Evolutionary conservation across 2,888 invertebrate genomes (phyloP).

Genomic region (Nomada ruficornis): DNA sequence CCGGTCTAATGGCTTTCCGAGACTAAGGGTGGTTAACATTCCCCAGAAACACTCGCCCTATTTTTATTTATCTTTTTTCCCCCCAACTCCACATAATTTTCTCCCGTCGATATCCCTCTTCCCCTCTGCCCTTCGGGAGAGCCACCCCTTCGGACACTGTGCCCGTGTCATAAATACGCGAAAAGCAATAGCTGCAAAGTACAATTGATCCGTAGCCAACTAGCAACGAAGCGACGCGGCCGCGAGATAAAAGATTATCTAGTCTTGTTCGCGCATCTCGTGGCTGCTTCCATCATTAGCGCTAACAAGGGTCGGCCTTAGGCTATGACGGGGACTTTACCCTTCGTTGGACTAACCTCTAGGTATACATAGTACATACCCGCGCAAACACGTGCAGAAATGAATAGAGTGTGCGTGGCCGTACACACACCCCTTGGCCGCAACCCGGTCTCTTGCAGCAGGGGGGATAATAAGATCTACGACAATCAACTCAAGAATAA

Average conservation of each 20-base stretch:
- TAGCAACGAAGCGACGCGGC: not conserved
- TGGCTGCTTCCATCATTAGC: constrained; percentile 80
- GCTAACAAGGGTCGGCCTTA: constrained; percentile 81
- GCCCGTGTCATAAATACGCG: too few relatives aligned
- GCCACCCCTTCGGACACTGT: not conserved
- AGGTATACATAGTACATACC: constrained; percentile 46
- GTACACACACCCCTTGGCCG: constrained; percentile 53
- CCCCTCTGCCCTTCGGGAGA: not conserved
- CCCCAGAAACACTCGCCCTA: constrained; percentile 33
- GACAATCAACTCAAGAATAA: constrained; percentile 80
- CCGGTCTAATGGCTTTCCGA: constrained; percentile 80
- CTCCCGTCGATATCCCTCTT: not conserved
- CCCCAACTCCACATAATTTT: not conserved
- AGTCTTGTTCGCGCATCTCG: constrained; percentile 69
- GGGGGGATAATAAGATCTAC: constrained; percentile 83
- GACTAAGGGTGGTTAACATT: constrained; percentile 57
- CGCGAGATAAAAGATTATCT: constrained; percentile 25
- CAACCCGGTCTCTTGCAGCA: constrained; percentile 69
- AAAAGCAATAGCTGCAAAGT: too few relatives aligned
- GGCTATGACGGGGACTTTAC: constrained; percentile 68
- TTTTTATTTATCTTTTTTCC: constrained; percentile 37
- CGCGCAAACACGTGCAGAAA: constrained; percentile 46
- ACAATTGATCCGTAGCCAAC: not conserved
- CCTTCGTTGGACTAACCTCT: constrained; percentile 62
- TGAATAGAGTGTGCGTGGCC: constrained; percentile 41